Evolutionary conservation across 2,797 vertebrate species (phyloP), one percentile per base, ranked within the genome.

Genomic region (Rhinophrynus dorsalis): DNA sequence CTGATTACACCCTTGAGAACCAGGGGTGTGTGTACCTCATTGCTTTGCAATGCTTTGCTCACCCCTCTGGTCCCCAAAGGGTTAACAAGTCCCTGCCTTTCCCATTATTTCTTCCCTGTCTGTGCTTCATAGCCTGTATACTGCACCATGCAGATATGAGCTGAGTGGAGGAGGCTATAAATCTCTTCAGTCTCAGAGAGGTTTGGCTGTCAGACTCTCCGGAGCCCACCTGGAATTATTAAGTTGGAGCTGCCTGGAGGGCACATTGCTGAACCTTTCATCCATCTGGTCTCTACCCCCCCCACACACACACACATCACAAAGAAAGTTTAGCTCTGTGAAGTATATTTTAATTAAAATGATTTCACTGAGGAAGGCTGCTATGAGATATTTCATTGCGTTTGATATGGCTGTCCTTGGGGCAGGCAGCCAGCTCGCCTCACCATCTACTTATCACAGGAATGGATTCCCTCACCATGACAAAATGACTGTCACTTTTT

Each of bases 261-360:
- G 52, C 64, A 58, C 51, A 37, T 59, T 58, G 47, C 44, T 26
- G 35, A 64, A 68, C 58, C 40, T 59, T 73, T 67, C 32, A 24
- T 35, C 9, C 55, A 30, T 42, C 33, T 40, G 35, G 6, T 35
- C 35, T 24, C 47, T 24, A 51, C 47, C 23, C 24, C 64, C 59
- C 51, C n/a, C n/a, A n/a, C n/a, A n/a, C n/a, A n/a, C n/a, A n/a
- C n/a, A n/a, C 60, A 64, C 32, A 21, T 47, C 15, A 9, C 27
- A 12, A 7, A 38, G 47, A 37, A 59, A 72, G 54, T 59, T 62
- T 63, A 67, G 50, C 23, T 54, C 13, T 26, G 45, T 48, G 30
- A 32, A 40, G 51, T 37, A 42, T 55, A 40, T 68, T 70, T 44
- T 67, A 67, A 72, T 67, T 72, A 72, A 71, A 67, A 72, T 68